These are phyloP conservation scores for Lordiphosa andalusiaca DNA, from an alignment of 2,888 invertebrate species.

Conservation along the genomic window DNA sequence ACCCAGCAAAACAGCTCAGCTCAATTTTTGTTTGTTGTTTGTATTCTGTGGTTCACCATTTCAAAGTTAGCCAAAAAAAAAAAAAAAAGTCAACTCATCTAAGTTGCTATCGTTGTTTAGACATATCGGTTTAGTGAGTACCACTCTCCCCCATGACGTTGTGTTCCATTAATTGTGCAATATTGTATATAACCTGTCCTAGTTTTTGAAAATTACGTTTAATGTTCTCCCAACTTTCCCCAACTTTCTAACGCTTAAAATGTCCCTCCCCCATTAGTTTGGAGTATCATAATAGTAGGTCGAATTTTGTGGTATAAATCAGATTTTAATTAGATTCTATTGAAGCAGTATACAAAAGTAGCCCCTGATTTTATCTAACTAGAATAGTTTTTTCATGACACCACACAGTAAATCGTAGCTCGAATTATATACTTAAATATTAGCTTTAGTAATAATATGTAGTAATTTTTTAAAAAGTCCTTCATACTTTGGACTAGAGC, in stretches of 20 bases:
- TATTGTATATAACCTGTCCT: slow-evolving; percentile 16
- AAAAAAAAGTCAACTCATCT: slow-evolving; percentile 25
- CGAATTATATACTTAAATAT: no score
- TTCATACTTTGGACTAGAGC: no score
- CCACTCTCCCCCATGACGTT: slow-evolving; percentile 39
- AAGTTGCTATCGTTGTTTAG: slow-evolving; percentile 41
- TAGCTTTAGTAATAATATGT: no score
- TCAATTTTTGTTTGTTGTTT: slow-evolving; percentile 35
- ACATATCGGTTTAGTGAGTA: slow-evolving; percentile 64
- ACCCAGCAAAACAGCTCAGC: slow-evolving; percentile 38
- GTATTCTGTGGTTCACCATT: slow-evolving; percentile 36
- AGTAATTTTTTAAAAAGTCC: no score
- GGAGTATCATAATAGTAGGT: no score
- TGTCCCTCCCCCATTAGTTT: neutral
- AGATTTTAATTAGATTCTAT: no score
- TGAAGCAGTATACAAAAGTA: no score
- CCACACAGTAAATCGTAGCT: no score
- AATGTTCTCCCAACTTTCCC: neutral
- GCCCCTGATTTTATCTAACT: no score
- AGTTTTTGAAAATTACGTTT: slow-evolving; percentile 3
- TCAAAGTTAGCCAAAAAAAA: slow-evolving; percentile 22
- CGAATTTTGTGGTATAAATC: no score
- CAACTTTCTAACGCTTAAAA: neutral
- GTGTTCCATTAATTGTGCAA: slow-evolving; percentile 25
- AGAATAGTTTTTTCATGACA: no score